Conservation (phyloP, 2,113 vertebrate species). For the Hippocampus comes region DNA sequence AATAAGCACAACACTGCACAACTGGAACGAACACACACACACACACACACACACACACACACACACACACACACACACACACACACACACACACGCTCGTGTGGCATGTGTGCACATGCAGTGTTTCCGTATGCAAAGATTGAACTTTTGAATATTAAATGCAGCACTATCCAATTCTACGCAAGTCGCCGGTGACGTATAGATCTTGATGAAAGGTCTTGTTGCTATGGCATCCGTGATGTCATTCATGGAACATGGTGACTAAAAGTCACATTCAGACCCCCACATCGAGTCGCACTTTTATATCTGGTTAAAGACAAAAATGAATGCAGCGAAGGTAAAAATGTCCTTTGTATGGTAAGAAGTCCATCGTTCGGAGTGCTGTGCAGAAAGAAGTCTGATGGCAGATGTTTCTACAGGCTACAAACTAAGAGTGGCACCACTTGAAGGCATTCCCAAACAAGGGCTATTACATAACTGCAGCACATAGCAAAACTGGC, state of each 20-base stretch:
- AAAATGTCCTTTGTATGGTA: not conserved
- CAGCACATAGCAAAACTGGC: constrained; percentile 60
- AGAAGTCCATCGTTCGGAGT: not conserved
- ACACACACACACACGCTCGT: too few relatives aligned
- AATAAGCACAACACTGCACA: not conserved
- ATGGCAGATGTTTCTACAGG: not conserved
- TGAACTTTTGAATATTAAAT: not conserved
- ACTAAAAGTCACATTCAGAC: not conserved
- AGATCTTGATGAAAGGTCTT: constrained; percentile 8
- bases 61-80: not conserved
- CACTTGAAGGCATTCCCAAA: constrained; percentile 19
- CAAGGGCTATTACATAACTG: constrained; percentile 67
- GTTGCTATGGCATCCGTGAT: constrained; percentile 57
- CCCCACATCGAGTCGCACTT: not conserved
- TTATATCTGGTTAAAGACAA: not conserved
- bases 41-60: not conserved
- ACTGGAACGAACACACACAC: not conserved
- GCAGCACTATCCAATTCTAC: not conserved
- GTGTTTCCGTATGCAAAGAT: not conserved
- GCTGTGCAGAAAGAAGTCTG: not conserved
- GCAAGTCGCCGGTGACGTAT: constrained; percentile 13
- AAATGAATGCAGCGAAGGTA: not conserved
- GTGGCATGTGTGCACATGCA: not conserved
- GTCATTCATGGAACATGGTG: not conserved
- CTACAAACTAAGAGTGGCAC: not conserved